These are phyloP conservation scores for Halocynthia roretzi DNA, from an alignment of 23 tunicate species.

Conservation along the genomic window DNA sequence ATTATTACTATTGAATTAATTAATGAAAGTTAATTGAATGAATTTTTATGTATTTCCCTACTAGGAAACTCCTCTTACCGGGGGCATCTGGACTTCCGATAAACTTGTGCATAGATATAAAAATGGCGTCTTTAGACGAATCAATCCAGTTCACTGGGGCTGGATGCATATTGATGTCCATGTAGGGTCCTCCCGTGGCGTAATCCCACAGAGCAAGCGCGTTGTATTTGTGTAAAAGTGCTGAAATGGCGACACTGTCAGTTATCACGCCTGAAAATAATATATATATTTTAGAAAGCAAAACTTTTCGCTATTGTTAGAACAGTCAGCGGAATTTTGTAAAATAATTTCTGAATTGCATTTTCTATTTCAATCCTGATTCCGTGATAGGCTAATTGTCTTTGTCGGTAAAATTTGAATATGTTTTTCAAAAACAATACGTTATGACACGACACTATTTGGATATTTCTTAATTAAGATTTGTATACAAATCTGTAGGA, in stretches of 20 bases:
- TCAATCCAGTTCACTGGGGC: slow-evolving; percentile 14
- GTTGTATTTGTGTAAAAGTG: slow-evolving; percentile 68
- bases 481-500: neutral
- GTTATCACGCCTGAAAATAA: slow-evolving; percentile 47
- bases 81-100: slow-evolving; percentile 97
- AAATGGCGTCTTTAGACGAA: slow-evolving; percentile 93
- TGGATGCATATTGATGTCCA: slow-evolving; percentile 97
- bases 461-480: neutral
- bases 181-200: slow-evolving; percentile 97
- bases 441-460: neutral
- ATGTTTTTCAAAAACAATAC: neutral
- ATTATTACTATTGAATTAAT: too few relatives aligned
- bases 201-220: slow-evolving; percentile 96
- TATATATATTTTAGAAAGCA: neutral
- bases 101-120: slow-evolving; percentile 93
- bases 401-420: neutral
- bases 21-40: too few relatives aligned
- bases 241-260: slow-evolving; percentile 46
- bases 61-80: slow-evolving; percentile 24
- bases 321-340: neutral
- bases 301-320: neutral
- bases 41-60: neutral
- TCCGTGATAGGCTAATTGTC: too few relatives aligned
- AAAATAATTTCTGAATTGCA: neutral
- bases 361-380: neutral